phyloP scores from a whole-genome alignment of 2,888 invertebrate species.

The Camponotus fellah region DNA sequence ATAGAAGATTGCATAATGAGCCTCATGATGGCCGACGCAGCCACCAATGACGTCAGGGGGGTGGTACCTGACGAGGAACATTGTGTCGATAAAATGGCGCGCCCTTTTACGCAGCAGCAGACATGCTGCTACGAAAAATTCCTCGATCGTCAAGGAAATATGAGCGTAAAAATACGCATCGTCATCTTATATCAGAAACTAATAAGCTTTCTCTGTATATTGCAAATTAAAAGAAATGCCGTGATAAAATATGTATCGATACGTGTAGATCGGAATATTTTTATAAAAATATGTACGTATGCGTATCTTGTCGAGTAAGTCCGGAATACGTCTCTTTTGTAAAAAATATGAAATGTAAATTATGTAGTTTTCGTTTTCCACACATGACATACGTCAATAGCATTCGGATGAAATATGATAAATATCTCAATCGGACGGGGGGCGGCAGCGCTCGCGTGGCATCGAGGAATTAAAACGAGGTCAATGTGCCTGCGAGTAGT shows the following conservation, averaged over 20 bases:
- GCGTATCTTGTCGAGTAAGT: neutral
- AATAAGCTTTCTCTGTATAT: neutral
- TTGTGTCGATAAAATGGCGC: constrained; percentile 67
- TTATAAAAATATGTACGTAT: neutral
- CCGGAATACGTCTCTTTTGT: neutral
- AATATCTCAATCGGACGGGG: neutral
- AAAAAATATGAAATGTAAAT: neutral
- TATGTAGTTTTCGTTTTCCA: neutral
- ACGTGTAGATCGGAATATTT: neutral
- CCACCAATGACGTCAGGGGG: constrained; percentile 80
- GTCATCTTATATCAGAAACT: neutral
- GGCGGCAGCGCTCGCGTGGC: constrained; percentile 7
- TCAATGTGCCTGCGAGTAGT: constrained; percentile 44
- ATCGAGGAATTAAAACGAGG: constrained; percentile 47
- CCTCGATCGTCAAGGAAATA: neutral
- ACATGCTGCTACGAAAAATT: constrained; percentile 27
- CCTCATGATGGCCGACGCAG: constrained; percentile 82
- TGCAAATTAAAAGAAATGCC: constrained; percentile 1
- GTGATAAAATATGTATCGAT: neutral
- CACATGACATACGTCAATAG: too few relatives aligned
- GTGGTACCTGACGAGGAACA: constrained; percentile 69
- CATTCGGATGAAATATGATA: neutral
- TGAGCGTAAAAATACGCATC: constrained; percentile 10
- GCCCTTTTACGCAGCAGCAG: constrained; percentile 22
- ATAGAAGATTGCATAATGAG: constrained; percentile 81